Evolutionary conservation across 2,888 invertebrate species (phyloP).

Genomic region (Peribatodes rhomboidaria): DNA sequence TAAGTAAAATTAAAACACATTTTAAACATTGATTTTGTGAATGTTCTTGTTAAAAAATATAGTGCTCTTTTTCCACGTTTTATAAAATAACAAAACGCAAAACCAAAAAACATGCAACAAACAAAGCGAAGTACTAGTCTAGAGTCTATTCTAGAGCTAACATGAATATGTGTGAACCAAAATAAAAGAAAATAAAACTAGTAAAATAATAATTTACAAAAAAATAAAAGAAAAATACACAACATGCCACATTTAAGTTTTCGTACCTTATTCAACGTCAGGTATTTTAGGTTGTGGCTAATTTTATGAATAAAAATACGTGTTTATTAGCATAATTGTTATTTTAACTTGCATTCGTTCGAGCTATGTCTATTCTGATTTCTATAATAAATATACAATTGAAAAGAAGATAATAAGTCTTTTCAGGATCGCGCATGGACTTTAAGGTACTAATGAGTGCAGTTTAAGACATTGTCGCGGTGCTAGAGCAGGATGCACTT

Average conservation of each 20-base stretch:
- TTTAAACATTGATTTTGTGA: too few relatives aligned
- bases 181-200: slow-evolving; percentile 48
- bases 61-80: not conserved
- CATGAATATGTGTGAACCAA: slow-evolving; percentile 74
- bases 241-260: slow-evolving; percentile 66
- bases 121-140: slow-evolving; percentile 27
- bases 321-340: slow-evolving; percentile 75
- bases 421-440: not conserved
- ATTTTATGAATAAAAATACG: slow-evolving; percentile 56
- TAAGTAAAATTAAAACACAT: too few relatives aligned
- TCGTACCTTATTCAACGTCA: slow-evolving; percentile 60
- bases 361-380: slow-evolving; percentile 64
- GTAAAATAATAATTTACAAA: slow-evolving; percentile 59
- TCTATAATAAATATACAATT: slow-evolving; percentile 60
- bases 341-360: slow-evolving; percentile 68
- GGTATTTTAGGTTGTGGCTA: slow-evolving; percentile 44
- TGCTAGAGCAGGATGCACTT: too few relatives aligned
- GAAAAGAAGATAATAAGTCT: slow-evolving; percentile 47
- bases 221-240: slow-evolving; percentile 54
- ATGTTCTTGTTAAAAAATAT: not conserved
- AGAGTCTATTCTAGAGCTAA: slow-evolving; percentile 60
- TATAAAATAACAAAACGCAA: slow-evolving; percentile 9
- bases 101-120: slow-evolving; percentile 34
- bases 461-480: too few relatives aligned
- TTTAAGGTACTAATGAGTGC: not conserved